Evolutionary conservation across 2,797 vertebrate genomes (phyloP).

Genomic region (Eidolon dupreanum): DNA sequence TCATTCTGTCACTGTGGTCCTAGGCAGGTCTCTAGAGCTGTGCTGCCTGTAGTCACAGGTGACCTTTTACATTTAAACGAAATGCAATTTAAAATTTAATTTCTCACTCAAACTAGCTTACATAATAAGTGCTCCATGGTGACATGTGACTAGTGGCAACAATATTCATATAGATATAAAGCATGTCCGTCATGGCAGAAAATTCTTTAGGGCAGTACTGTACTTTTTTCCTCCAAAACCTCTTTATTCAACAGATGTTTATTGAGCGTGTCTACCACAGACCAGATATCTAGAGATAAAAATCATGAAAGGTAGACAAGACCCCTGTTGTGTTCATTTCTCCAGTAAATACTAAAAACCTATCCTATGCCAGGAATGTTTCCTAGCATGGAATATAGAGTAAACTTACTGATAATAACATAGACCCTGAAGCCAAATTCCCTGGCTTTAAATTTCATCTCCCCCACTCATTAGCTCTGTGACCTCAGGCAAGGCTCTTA

Average conservation of each 20-base stretch:
- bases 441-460: not conserved
- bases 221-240: not conserved
- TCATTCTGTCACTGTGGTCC: not conserved
- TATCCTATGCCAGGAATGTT: not conserved
- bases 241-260: not conserved
- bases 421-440: not conserved
- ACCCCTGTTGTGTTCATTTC: not conserved
- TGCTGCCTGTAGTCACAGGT: not conserved
- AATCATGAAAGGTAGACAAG: not conserved
- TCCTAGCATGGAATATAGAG: not conserved
- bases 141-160: not conserved
- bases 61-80: not conserved
- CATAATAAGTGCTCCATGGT: not conserved
- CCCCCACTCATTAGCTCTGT: not conserved
- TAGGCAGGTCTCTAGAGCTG: not conserved
- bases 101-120: not conserved
- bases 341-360: not conserved
- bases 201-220: not conserved
- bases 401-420: not conserved
- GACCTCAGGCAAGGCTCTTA: not conserved
- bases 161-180: not conserved
- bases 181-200: not conserved
- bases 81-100: not conserved
- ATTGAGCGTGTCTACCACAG: not conserved
- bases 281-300: not conserved